These are phyloP conservation scores for Caenorhabditis doughertyi DNA, from an alignment of 2,888 invertebrate species.

Conservation along the genomic window DNA sequence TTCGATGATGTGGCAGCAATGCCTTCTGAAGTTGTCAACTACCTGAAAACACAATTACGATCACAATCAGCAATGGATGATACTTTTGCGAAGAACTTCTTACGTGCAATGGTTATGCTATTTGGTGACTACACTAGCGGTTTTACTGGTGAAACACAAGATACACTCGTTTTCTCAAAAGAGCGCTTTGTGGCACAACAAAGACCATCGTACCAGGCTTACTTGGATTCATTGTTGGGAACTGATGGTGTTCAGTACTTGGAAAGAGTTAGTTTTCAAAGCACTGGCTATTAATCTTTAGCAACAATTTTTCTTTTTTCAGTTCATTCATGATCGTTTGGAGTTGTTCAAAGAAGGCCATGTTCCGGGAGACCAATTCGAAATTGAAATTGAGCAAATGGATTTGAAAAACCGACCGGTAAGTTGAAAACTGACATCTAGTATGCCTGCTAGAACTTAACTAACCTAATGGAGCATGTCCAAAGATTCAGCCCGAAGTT, in stretches of 20 bases:
- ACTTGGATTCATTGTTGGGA: conserved; percentile 70
- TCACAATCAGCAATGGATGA: conserved; percentile 90
- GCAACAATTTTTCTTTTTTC: conserved; percentile 6
- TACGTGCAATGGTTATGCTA: conserved; percentile 92
- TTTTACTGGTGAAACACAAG: conserved; percentile 57
- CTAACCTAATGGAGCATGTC: background rate
- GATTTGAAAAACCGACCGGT: conserved; percentile 68
- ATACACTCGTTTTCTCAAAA: conserved; percentile 66
- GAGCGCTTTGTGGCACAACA: conserved; percentile 72
- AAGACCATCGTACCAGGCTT: conserved; percentile 64
- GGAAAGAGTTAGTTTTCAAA: conserved; percentile 69
- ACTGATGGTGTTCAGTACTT: conserved; percentile 81
- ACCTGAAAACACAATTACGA: conserved; percentile 89
- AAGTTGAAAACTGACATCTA: conserved; percentile 5
- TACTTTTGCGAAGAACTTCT: conserved; percentile 93
- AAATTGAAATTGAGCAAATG: conserved; percentile 87
- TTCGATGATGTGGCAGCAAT: conserved; percentile 93
- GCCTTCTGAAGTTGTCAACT: conserved; percentile 88
- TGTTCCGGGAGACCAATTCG: conserved; percentile 96
- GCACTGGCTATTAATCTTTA: too few species aligned
- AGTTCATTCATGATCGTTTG: conserved; percentile 97
- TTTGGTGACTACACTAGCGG: conserved; percentile 91
- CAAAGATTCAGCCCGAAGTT: conserved; percentile 37
- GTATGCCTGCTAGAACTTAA: background rate
- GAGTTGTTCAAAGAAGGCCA: conserved; percentile 94